phyloP scores from a whole-genome alignment of 1,140 invertebrate species.

The Drosophila insularis region DNA sequence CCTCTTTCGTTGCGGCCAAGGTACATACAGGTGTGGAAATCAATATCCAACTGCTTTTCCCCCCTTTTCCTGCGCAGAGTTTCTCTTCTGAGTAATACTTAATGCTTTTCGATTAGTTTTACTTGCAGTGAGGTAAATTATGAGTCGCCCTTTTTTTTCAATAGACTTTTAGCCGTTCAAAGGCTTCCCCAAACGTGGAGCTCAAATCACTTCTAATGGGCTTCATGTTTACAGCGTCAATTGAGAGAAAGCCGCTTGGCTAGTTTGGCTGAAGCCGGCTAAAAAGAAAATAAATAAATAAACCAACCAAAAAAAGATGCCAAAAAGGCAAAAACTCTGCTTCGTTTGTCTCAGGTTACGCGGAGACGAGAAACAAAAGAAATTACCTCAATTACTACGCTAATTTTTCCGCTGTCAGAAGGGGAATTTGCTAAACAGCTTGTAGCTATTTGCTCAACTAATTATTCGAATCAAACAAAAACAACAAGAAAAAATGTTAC shows the following conservation, averaged over 20 bases:
- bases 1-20: conserved; percentile 75
- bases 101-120: conserved; percentile 78
- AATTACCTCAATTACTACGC: conserved; percentile 75
- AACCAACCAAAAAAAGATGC: conserved; percentile 21
- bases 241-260: conserved; percentile 78
- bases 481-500: background rate
- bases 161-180: conserved; percentile 43
- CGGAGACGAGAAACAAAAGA: conserved; percentile 45
- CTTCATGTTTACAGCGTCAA: conserved; percentile 82
- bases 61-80: no score
- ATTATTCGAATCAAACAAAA: conserved; percentile 71
- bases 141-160: conserved; percentile 34
- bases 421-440: conserved; percentile 65
- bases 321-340: conserved; percentile 28
- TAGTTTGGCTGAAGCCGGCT: conserved; percentile 38
- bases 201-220: conserved; percentile 81
- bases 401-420: conserved; percentile 57
- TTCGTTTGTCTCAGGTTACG: conserved; percentile 41
- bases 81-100: conserved; percentile 65
- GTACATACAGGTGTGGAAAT: conserved; percentile 75
- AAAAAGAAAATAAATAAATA: conserved; percentile 17
- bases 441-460: conserved; percentile 78
- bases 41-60: conserved; percentile 51
- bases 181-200: conserved; percentile 69
- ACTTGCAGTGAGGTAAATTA: conserved; percentile 59